A percentile compares a stretch with the other conserved stretches of the same genome.
Conservation (phyloP, 2,113 vertebrate species). For the Protomyctophum bolini region DNA sequence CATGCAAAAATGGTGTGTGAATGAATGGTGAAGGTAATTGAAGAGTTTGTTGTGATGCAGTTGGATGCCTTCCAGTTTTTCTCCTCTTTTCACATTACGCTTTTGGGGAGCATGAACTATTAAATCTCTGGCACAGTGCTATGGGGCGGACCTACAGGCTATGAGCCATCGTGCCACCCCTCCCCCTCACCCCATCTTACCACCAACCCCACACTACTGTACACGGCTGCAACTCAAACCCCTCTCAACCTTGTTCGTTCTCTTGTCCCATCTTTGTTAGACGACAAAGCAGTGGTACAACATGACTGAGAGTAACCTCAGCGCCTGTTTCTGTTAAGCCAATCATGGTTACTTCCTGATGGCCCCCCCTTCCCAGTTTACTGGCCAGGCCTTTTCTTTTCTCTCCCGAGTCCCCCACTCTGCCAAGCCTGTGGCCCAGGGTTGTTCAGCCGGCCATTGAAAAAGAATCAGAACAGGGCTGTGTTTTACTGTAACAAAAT, state of each 20-base stretch:
- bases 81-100: conserved; percentile 15
- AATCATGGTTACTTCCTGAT: conserved; percentile 62
- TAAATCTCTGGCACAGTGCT: conserved; percentile 27
- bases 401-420: not conserved
- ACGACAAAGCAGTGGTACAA: conserved; percentile 24
- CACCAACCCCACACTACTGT: conserved; percentile 41
- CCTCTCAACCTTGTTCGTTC: not conserved
- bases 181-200: conserved; percentile 61
- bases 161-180: conserved; percentile 28
- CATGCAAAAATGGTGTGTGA: not conserved
- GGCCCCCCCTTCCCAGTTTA: conserved; percentile 14
- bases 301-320: conserved; percentile 69
- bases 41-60: conserved; percentile 9
- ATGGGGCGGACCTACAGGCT: conserved; percentile 17
- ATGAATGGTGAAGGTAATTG: not conserved
- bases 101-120: conserved; percentile 33
- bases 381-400: conserved; percentile 45
- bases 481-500: conserved; percentile 18
- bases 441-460: conserved; percentile 23
- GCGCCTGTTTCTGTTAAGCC: conserved; percentile 55
- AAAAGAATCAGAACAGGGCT: conserved; percentile 9
- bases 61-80: not conserved
- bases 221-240: conserved; percentile 5
- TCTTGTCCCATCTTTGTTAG: conserved; percentile 6
- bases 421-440: conserved; percentile 48